Evolutionary conservation across 2,888 invertebrate genomes (phyloP), one percentile per base, ranked within the genome.

Genomic region (Lapara coniferarum): DNA sequence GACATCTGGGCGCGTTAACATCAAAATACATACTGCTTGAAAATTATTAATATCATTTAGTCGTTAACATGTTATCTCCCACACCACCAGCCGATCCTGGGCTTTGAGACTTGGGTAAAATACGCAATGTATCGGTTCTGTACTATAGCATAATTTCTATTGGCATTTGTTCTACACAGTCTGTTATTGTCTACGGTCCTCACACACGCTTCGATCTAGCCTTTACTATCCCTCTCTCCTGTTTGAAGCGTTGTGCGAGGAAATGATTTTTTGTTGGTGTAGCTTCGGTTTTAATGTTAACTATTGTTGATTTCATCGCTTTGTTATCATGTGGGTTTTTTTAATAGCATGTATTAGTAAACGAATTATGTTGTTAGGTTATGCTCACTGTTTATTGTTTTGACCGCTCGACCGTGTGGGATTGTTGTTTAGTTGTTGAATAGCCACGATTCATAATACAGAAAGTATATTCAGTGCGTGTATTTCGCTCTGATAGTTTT

Each of bases 291-390:
- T 25, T 82, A 78, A 82, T 78, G 73, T 76, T 82, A 75, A 75
- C 81, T 8, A 37, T 80, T 78, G 81, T 83, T 79, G 81, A 78
- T 79, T 81, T 80, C 87, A 88, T 89, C 83, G 91, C 90, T 91
- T 90, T 37, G 76, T 81, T 85, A 89, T 91, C 93, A 92, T 93
- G 93, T 93, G 93, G 93, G 93, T 92, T 92, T 93, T 92, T 92
- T 92, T 92, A 92, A 93, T 93, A 87, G 93, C 93, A 93, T 93
- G 89, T 83, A 76, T 63, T 81, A 80, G 77, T 77, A 79, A 77
- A 80, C 78, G 71, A 76, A 13, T 80, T 81, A 75, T 78, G 72
- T 79, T 25, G 72, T 75, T 80, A 77, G 85, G 82, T 81, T 82
- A 80, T 86, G 89, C 85, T 90, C 88, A 82, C 74, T 82, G 82